Percentiles rank a stretch among this genome's conserved stretches.
Conservation (phyloP, 2,113 vertebrate species). For the Lampris incognitus region DNA sequence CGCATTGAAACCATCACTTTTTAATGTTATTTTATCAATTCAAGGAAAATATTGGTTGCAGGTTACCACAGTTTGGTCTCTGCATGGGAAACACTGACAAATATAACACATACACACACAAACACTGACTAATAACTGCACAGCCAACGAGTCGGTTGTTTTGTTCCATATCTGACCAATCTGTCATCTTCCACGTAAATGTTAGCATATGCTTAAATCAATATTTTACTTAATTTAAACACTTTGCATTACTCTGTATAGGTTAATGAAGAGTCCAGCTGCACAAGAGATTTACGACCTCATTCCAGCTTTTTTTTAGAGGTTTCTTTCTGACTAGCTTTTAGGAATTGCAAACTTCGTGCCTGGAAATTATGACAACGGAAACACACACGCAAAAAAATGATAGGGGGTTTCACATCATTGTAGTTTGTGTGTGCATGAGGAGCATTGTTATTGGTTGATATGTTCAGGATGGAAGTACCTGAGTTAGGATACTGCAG, state of each 20-base stretch:
- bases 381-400: background rate
- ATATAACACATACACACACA: background rate
- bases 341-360: background rate
- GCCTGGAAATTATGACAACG: background rate
- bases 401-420: background rate
- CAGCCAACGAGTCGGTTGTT: background rate
- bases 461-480: background rate
- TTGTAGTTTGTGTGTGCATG: background rate
- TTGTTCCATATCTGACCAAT: background rate
- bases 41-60: constrained; percentile 1
- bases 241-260: background rate
- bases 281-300: background rate
- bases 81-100: constrained; percentile 7
- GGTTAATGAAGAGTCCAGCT: background rate
- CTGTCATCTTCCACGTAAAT: constrained; percentile 10
- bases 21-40: background rate
- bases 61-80: constrained; percentile 19
- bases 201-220: background rate
- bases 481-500: background rate
- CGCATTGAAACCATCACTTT: too few relatives aligned
- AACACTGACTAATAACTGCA: background rate
- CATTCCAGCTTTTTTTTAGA: background rate
- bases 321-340: background rate
- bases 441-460: background rate
- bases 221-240: background rate